Conservation (phyloP, 1,140 invertebrate genomes). For the Drosophila simulans region DNA sequence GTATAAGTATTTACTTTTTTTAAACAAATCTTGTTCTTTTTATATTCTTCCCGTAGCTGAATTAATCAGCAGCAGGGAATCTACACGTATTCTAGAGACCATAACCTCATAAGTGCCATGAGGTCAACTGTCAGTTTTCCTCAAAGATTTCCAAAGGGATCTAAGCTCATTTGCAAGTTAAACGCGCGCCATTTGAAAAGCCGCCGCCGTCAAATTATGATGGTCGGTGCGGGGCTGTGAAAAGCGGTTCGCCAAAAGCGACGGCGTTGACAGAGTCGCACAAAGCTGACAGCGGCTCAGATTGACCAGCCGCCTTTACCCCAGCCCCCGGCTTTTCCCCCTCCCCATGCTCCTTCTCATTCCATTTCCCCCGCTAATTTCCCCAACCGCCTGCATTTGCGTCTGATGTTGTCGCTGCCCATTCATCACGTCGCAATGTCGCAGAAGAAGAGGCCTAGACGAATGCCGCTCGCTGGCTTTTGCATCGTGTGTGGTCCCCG, state of each 20-base stretch:
- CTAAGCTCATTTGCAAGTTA: slow-evolving; percentile 78
- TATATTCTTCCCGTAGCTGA: not conserved
- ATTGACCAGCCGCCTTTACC: slow-evolving; percentile 34
- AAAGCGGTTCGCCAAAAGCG: slow-evolving; percentile 35
- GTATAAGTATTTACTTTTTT: no score
- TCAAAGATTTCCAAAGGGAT: slow-evolving; percentile 19
- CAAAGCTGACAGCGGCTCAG: slow-evolving; percentile 72
- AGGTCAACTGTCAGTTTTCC: slow-evolving; percentile 1
- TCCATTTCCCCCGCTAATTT: slow-evolving; percentile 17
- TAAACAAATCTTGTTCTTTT: not conserved
- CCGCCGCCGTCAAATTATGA: slow-evolving; percentile 14
- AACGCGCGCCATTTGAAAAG: slow-evolving; percentile 58
- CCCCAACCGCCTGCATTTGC: slow-evolving; percentile 33
- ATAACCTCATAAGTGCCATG: slow-evolving; percentile 8
- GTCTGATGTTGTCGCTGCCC: slow-evolving; percentile 61
- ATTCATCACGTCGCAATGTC: slow-evolving; percentile 75
- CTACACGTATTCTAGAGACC: not conserved
- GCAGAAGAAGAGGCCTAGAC: slow-evolving; percentile 38
- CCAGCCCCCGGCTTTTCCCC: not conserved
- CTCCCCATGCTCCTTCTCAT: not conserved
- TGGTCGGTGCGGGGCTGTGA: slow-evolving; percentile 1
- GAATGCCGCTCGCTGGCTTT: slow-evolving; percentile 28
- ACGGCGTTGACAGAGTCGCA: slow-evolving; percentile 73
- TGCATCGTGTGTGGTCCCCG: slow-evolving; percentile 65
- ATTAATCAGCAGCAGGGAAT: not conserved